Base-by-base conservation (phyloP, 2,888 invertebrate genomes). In the Andricus curvator region DNA sequence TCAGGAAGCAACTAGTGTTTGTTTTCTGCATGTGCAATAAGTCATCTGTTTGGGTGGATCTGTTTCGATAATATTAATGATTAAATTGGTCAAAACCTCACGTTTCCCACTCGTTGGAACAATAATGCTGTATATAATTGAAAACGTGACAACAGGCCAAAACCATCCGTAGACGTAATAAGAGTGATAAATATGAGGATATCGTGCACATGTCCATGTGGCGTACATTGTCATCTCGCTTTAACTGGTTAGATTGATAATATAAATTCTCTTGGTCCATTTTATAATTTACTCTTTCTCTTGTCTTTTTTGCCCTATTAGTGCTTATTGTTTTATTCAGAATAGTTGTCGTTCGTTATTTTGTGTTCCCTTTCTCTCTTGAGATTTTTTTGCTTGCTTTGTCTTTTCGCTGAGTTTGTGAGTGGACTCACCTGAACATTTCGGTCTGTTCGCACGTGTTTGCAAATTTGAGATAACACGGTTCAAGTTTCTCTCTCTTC, bases 111-210 rank as follows among this genome's bases (percentile, higher is more conserved):
- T n/a, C 22, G 22, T 60, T 60, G 60, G n/a, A 2, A 22, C 60
- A 60, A 60, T 60, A 60, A n/a, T 60, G 22, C 11, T 60, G n/a
- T 60, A 60, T 33, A 33, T 33, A 5, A 56, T n/a, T n/a, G n/a
- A 56, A 56, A 56, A 56, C n/a, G 56, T 56, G 56, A 56, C 56
- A 56, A n/a, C 56, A 60, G 60, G 20, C 60, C 22, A 48, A 60
- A 60, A 60, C 60, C 22, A 20, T 20, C 60, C 20, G 6, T 60
- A 60, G 22, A 60, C 60, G 60, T 60, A 60, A 60, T 60, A 11
- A 60, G 9, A 60, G 22, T 20, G 60, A 60, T 60, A 60, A 33
- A 33, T n/a, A n/a, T 20, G 48, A 48, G 6, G 22, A 60, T 60
- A 60, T n/a, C 22, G 20, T 60, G 60, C 20, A 60, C 22, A 11